These are phyloP conservation scores for Perognathus longimembris DNA, from an alignment of 2,113 vertebrate genomes.

Conservation along the genomic window DNA sequence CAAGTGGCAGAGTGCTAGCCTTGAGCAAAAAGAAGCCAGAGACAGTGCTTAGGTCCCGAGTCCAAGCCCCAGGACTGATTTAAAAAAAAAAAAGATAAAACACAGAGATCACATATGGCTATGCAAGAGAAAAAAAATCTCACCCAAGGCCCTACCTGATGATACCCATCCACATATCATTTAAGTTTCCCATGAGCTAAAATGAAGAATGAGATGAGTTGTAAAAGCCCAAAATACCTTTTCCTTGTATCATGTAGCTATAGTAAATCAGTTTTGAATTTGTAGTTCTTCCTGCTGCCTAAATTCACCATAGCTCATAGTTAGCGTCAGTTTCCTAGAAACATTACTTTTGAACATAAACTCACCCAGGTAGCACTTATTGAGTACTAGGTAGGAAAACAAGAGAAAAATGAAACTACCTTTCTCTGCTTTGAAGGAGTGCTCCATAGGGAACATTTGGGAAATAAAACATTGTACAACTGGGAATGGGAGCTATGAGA, in stretches of 20 bases:
- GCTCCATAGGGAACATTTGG: constrained; percentile 11
- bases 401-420: neutral
- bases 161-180: neutral
- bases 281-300: neutral
- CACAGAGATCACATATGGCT: neutral
- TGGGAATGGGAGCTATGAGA: neutral
- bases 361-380: neutral
- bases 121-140: neutral
- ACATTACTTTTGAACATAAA: neutral
- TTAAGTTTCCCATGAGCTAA: neutral
- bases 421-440: neutral
- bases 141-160: neutral
- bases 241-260: constrained; percentile 4
- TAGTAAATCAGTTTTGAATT: neutral
- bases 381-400: neutral
- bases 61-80: too few relatives aligned
- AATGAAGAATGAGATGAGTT: constrained; percentile 32
- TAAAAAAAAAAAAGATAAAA: too few relatives aligned
- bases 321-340: constrained; percentile 1
- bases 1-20: too few relatives aligned
- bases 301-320: neutral
- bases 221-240: neutral
- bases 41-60: too few relatives aligned
- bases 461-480: neutral
- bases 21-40: too few relatives aligned